Evolutionary conservation across 37 sponge, comb jelly and placozoan species (phyloP), one percentile per base, ranked within the genome.

Genomic region (Petrosia ficiformis): DNA sequence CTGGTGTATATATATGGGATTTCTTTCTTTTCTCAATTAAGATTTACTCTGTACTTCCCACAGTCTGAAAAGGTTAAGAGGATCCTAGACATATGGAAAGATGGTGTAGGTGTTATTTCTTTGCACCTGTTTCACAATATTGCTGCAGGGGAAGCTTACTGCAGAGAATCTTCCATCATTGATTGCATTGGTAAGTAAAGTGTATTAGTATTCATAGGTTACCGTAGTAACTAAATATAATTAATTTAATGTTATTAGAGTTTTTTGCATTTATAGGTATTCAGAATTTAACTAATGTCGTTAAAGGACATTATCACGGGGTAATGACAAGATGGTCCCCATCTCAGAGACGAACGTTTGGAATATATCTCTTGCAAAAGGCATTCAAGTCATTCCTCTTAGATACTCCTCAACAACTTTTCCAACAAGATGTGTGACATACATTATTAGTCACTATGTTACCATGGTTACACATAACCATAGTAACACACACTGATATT

Each of bases 141-240:
- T 14, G 84, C 84, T 21, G 75, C 86, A 0, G 87, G 67, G 35
- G 97, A 97, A 65, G 97, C 97, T 3, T 86, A 84, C 74, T 83
- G 86, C 1, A 75, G 97, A 61, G 97, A 96, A 72, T 91, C 89
- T 42, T 81, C 88, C 71, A 81, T 92, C 81, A 84, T 96, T 25
- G 91, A 89, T 28, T 85, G 91, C 42, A 64, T 96, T 33, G 97
- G 95, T 95, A 52, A 60, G 80, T 58, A 22, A 61, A 35, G 28
- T 4, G 33, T 21, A 30, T 3, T 21, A n/a, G 44, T 8, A 31
- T 6, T 16, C 4, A 24, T 4, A 24, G 26, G 10, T 22, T 8
- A 28, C 28, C 8, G 25, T 21, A 37, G 39, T 24, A 22, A 32
- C 6, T 14, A 42, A 43, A 78, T 16, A n/a, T n/a, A n/a, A n/a